Evolutionary conservation across 2,113 vertebrate genomes (phyloP), one percentile per base, ranked within the genome.

Genomic region (Tychaedon coryphoeus): DNA sequence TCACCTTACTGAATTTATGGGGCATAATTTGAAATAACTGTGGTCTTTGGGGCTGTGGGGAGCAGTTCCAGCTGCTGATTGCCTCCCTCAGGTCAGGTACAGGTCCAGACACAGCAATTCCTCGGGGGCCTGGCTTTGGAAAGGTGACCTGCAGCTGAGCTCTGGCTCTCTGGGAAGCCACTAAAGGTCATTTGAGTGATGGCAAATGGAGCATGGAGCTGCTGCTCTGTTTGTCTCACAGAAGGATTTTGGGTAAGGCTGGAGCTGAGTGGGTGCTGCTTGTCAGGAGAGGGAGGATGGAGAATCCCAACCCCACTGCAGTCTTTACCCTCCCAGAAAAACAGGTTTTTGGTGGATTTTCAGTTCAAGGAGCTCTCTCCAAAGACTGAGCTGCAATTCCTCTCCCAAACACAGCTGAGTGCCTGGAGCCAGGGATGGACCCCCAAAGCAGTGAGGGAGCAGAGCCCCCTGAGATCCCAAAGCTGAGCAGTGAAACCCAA

Each of bases 1-100:
- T 97, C 97, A 97, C 95, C 96, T 98, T 95, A 95, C 29, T 36
- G 54, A 73, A 81, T 97, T 97, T 96, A 97, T 94, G 91, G 92
- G 84, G 82, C 78, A 28, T 61, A n/a, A 88, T 82, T 73, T 28
- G 85, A 71, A 91, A 90, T 57, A 93, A 91, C 51, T 48, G 57
- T 28, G 56, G 57, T 33, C 82, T 88, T 64, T 14, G 43, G 85
- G 78, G 82, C 73, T 12, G 9, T 23, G 1, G 9, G 45, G 43
- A 29, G 33, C 7, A 26, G 84, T 33, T 36, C 0, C 16, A 92
- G 56, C 3, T 31, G 1, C 38, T 5, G 26, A 14, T 26, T 48
- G 25, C n/a, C 25, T 69, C 76, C 47, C 72, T 47, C 28, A 9
- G 91, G 47, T 48, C 58, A 19, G 23, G 17, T 0, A 4, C 2